Evolutionary conservation across 1,140 invertebrate genomes (phyloP).

Genomic region (Brachionus paranguensis): DNA sequence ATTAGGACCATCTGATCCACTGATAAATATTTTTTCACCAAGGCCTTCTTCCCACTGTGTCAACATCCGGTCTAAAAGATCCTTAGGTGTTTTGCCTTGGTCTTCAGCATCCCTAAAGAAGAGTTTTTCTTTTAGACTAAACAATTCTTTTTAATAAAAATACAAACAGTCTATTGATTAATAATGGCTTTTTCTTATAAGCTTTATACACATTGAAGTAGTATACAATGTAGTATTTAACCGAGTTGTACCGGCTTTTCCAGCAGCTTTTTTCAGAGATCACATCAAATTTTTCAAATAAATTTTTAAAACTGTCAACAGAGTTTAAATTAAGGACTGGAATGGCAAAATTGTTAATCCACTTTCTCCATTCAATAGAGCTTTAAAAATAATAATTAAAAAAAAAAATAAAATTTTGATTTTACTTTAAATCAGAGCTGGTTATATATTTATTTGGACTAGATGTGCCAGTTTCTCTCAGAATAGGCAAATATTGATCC

Average conservation of each 20-base stretch:
- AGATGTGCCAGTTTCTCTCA: background rate
- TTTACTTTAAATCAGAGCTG: conserved; percentile 23
- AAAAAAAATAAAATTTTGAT: background rate
- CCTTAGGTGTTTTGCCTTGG: background rate
- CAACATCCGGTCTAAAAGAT: background rate
- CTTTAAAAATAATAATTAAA: background rate
- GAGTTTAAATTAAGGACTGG: conserved; percentile 17
- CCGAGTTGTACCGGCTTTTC: background rate
- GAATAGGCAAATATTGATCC: conserved; percentile 14
- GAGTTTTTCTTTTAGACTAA: background rate
- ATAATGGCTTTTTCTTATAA: background rate
- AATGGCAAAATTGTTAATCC: conserved; percentile 30
- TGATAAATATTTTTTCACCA: background rate
- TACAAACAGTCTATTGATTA: background rate
- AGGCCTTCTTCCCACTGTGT: conserved; percentile 4
- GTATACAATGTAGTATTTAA: conserved; percentile 25
- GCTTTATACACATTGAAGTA: background rate
- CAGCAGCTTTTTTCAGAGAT: background rate
- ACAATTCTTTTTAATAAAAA: background rate
- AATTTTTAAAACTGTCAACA: conserved; percentile 8
- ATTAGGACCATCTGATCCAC: background rate
- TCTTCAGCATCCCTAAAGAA: background rate
- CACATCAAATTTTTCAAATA: conserved; percentile 16
- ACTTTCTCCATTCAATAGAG: conserved; percentile 39
- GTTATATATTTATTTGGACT: background rate